phyloP scores from a whole-genome alignment of 2,797 vertebrate species.

The Hyperoplus lanceolatus region DNA sequence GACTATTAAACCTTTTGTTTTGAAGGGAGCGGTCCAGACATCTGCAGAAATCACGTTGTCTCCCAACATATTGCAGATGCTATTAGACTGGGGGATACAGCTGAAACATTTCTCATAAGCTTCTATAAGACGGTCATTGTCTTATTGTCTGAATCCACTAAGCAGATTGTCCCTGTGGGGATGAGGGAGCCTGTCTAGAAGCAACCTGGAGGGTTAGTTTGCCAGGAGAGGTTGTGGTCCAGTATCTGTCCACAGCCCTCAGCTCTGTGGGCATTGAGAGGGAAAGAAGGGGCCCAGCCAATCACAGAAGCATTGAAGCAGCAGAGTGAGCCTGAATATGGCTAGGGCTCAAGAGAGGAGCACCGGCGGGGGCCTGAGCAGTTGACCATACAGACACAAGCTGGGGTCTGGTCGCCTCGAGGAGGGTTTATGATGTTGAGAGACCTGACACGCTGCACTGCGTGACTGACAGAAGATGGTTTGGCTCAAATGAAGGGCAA shows the following conservation, averaged over 20 bases:
- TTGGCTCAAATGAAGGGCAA: too few relatives aligned
- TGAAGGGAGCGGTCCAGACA: not conserved
- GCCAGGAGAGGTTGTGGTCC: not conserved
- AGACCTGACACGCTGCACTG: slow-evolving; percentile 8
- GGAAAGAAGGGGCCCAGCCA: slow-evolving; percentile 11
- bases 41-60: not conserved
- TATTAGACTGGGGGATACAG: not conserved
- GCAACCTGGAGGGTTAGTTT: not conserved
- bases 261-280: not conserved
- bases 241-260: slow-evolving; percentile 4
- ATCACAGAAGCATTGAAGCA: slow-evolving; percentile 10
- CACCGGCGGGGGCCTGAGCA: slow-evolving; percentile 29
- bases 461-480: too few relatives aligned
- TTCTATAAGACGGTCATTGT: not conserved
- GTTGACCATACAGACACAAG: slow-evolving; percentile 44
- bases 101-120: slow-evolving; percentile 6
- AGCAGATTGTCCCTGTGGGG: not conserved
- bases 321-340: slow-evolving; percentile 34
- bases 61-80: not conserved
- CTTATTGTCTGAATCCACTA: not conserved
- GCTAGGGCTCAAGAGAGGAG: slow-evolving; percentile 38
- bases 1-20: not conserved
- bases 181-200: not conserved
- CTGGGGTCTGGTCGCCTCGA: slow-evolving; percentile 39
- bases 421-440: slow-evolving; percentile 13